These are phyloP conservation scores for Gnathonemus longibarbis DNA, from an alignment of 2,113 vertebrate genomes.

Conservation along the genomic window DNA sequence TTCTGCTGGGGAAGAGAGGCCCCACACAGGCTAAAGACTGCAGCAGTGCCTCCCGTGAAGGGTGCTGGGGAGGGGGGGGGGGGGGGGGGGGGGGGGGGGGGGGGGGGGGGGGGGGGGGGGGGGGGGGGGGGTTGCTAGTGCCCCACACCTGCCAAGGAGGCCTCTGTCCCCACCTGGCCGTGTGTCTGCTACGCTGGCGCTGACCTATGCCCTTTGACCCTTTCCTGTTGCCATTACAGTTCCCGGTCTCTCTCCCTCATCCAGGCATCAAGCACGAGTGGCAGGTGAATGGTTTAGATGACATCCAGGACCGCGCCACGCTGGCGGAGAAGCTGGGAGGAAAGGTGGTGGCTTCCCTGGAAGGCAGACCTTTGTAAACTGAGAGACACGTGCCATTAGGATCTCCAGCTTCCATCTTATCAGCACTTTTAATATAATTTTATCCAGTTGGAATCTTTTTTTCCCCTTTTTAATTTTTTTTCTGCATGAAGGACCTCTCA, in stretches of 20 bases:
- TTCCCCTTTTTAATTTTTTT: slow-evolving; percentile 30
- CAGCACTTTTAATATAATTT: slow-evolving; percentile 67
- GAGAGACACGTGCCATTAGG: slow-evolving; percentile 74
- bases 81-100: background rate
- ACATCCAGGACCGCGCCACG: slow-evolving; percentile 83
- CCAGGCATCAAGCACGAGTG: slow-evolving; percentile 90
- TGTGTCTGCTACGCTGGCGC: background rate
- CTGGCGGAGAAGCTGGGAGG: slow-evolving; percentile 85
- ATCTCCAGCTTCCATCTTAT: slow-evolving; percentile 77
- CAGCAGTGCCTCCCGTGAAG: background rate
- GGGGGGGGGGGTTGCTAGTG: background rate
- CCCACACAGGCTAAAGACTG: background rate
- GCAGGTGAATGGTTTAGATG: slow-evolving; percentile 90
- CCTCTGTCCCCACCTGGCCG: background rate
- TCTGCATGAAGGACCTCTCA: slow-evolving; percentile 72
- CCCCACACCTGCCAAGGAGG: background rate
- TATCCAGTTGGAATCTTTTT: slow-evolving; percentile 70
- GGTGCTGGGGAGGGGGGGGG: background rate
- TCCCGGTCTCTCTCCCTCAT: slow-evolving; percentile 37
- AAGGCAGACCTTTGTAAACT: slow-evolving; percentile 90
- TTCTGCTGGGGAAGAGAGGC: background rate
- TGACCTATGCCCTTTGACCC: background rate
- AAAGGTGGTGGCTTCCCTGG: slow-evolving; percentile 84
- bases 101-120: background rate
- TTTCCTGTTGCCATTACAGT: background rate